Evolutionary conservation across 2,113 vertebrate genomes (phyloP), one percentile per base, ranked within the genome.

Genomic region (Todiramphus chloris): DNA sequence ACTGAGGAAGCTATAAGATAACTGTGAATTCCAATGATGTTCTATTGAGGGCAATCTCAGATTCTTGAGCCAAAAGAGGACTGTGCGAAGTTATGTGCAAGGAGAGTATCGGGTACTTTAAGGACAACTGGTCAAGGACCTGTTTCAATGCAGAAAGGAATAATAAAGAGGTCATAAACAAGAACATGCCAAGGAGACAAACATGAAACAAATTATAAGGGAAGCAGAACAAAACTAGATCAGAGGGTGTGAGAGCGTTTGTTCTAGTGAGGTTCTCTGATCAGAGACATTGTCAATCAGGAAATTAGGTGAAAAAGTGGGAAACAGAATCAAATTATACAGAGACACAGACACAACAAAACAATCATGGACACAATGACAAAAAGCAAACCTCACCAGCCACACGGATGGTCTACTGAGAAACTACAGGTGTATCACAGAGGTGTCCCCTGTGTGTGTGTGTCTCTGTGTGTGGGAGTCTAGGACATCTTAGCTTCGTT

Each of bases 371-470:
- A 64, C 17, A 13, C 30, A 68, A 76, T 48, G n/a, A 27, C 19
- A 67, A 63, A 9, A 43, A 79, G 0, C 10, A 39, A 1, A n/a
- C 3, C 30, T 44, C 25, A 7, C 20, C 41, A 37, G 21, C 17
- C 5, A 33, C 13, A 3, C 13, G 16, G n/a, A 43, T 14, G 31
- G 25, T 8, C 7, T 18, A 1, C 1, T 1, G 17, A 33, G 21
- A 14, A 56, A 33, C 10, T 51, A 11, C 23, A 18, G 23, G 24
- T 72, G 23, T 35, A 35, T 35, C 6, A 4, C 43, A 20, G 9
- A 11, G 0, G 9, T 59, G 24, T 63, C 25, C 31, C 8, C 43
- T 56, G 18, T 3, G 20, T 9, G 4, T 66, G 13, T 3, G 16
- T 27, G 25, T 27, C 7, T 19, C 16, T 31, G 20, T 50, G 18